These are phyloP conservation scores for Neolamprologus kungweensis DNA, from an alignment of 2,113 vertebrate species.

Conservation along the genomic window DNA sequence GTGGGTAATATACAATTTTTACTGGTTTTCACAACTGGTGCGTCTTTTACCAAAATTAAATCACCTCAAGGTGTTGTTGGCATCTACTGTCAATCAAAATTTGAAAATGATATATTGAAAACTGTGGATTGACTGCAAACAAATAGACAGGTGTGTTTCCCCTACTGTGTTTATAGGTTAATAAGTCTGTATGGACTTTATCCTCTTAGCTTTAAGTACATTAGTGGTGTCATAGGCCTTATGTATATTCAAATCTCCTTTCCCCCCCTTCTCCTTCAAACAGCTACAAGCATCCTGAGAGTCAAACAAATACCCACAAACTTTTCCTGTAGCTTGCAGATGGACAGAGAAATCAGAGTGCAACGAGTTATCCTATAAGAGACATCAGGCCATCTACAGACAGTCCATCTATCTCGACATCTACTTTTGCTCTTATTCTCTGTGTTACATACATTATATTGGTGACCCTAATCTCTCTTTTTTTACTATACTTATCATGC, in stretches of 20 bases:
- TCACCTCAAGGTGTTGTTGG: background rate
- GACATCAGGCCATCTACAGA: background rate
- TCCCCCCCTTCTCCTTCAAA: background rate
- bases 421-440: background rate
- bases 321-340: background rate
- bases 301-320: background rate
- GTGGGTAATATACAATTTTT: background rate
- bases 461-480: background rate
- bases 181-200: background rate
- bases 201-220: conserved; percentile 25
- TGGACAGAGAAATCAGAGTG: conserved; percentile 10
- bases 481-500: background rate
- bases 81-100: background rate
- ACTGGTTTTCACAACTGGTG: background rate
- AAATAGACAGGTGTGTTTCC: background rate
- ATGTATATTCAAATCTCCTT: background rate
- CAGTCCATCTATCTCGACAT: background rate
- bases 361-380: conserved; percentile 29
- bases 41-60: background rate
- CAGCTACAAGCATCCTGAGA: background rate
- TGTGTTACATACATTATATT: background rate
- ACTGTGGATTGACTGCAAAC: background rate
- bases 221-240: background rate
- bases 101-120: background rate
- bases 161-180: background rate